Percentiles rank a stretch among this genome's conserved stretches.
Conservation (phyloP, 2,113 vertebrate genomes). For the Paedocypris sp. region DNA sequence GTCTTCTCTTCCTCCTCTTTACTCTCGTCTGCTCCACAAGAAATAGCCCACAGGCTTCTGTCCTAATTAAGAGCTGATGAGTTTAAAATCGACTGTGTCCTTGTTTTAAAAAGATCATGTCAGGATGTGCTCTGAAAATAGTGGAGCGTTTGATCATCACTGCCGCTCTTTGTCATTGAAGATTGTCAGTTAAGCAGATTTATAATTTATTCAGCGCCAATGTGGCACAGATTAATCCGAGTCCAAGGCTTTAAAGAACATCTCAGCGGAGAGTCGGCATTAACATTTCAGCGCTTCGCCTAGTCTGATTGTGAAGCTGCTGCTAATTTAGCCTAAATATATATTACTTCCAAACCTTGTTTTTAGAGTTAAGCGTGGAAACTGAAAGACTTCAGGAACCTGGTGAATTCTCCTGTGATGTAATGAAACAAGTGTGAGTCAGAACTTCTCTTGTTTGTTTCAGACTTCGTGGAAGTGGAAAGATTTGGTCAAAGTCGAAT, state of each 20-base stretch:
- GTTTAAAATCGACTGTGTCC: slow-evolving; percentile 23
- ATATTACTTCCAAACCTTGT: too few species aligned
- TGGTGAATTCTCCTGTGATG: too few species aligned
- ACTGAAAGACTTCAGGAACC: too few species aligned
- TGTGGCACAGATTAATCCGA: slow-evolving; percentile 11
- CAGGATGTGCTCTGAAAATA: slow-evolving; percentile 8
- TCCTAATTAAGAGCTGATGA: slow-evolving; percentile 26
- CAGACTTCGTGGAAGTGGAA: slow-evolving; percentile 90
- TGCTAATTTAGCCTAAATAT: not conserved
- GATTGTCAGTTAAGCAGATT: not conserved
- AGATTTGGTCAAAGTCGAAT: slow-evolving; percentile 98
- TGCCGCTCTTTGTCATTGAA: not conserved
- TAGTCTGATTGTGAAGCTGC: not conserved
- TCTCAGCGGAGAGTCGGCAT: not conserved
- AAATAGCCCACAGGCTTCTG: slow-evolving; percentile 20
- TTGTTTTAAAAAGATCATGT: slow-evolving; percentile 11
- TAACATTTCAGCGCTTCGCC: not conserved
- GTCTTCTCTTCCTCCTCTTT: slow-evolving; percentile 5
- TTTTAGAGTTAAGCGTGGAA: too few species aligned
- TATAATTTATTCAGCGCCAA: slow-evolving; percentile 11
- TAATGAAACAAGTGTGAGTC: too few species aligned
- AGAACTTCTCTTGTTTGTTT: slow-evolving; percentile 18
- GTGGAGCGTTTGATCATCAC: slow-evolving; percentile 16
- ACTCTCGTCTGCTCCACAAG: slow-evolving; percentile 16
- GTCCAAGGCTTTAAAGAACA: not conserved